Base-by-base conservation (phyloP, 2,113 vertebrate genomes). In the Myocastor coypus region DNA sequence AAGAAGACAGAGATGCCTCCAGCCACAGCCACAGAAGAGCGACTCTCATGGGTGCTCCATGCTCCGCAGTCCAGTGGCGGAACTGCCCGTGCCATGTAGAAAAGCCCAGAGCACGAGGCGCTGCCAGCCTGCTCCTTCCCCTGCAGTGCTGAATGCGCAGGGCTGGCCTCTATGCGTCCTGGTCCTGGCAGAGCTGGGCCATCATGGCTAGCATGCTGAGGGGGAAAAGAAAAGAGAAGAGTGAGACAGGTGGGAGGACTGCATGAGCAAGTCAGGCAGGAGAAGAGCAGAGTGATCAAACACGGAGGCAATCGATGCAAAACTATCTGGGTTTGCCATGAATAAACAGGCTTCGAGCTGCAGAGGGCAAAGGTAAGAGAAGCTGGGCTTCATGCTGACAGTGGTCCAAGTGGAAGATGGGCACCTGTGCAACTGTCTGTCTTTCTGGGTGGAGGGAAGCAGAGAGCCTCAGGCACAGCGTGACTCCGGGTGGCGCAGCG, bases 161-260 rank as follows among this genome's bases (percentile, higher is more conserved):
- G n/a, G 37, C 32, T 93, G 80, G 50, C 42, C 26, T 63, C 75
- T 94, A 52, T 19, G 52, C 57, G 83, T 50, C 57, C 66, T n/a
- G 46, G 30, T 94, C 42, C 59, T 78, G 88, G 77, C 2, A 57
- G 78, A 89, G 50, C 2, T 87, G n/a, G 28, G 68, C 40, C 59
- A 63, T 91, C 84, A 94, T 46, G 68, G 61, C 13, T 37, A 42
- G 20, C 19, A 32, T 61, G 80, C 96, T 97, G 69, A 61, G 96
- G 97, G 52, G 75, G 50, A 92, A 93, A 96, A 94, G 59, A 87
- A 87, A 88, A 91, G 87, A 52, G 37, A 83, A 22, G 9, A 34
- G 16, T 61, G 12, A n/a, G 75, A 19, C 37, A 37, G 12, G 75
- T 42, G 55, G 14, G 85, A 12, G 12, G 66, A 87, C 37, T 77